These are phyloP conservation scores for Phodopus roborovskii DNA, from an alignment of 2,113 vertebrate genomes.

Conservation along the genomic window DNA sequence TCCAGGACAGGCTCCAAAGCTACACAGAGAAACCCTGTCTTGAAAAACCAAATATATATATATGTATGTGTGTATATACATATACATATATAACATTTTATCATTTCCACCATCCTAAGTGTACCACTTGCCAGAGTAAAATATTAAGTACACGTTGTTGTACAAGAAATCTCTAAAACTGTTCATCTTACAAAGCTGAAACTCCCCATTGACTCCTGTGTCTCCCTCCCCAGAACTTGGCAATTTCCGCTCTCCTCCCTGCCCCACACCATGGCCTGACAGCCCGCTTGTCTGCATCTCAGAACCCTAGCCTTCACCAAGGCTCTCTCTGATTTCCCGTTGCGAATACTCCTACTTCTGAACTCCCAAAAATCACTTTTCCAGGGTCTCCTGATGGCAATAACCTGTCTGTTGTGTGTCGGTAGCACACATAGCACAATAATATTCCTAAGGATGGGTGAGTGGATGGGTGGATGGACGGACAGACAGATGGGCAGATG, in stretches of 20 bases:
- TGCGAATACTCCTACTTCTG: background rate
- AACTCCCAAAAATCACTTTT: background rate
- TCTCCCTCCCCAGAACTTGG: background rate
- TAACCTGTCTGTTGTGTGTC: background rate
- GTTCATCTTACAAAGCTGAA: background rate
- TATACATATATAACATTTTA: no score
- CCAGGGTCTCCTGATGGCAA: background rate
- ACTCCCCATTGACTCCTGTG: background rate
- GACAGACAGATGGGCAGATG: background rate
- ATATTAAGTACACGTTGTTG: background rate
- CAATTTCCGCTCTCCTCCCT: background rate
- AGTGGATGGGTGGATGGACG: no score
- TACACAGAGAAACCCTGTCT: no score
- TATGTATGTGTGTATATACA: no score
- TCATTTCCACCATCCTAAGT: background rate
- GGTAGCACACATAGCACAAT: background rate
- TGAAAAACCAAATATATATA: no score
- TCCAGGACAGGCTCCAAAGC: no score
- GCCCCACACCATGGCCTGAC: background rate
- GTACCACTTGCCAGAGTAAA: background rate
- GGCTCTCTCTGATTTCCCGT: background rate
- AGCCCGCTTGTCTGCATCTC: background rate
- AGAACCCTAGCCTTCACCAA: background rate
- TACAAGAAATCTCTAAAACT: background rate
- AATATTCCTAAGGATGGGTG: background rate